phyloP scores from a whole-genome alignment of 2,113 vertebrate genomes.

The Lampris megalopsis region DNA sequence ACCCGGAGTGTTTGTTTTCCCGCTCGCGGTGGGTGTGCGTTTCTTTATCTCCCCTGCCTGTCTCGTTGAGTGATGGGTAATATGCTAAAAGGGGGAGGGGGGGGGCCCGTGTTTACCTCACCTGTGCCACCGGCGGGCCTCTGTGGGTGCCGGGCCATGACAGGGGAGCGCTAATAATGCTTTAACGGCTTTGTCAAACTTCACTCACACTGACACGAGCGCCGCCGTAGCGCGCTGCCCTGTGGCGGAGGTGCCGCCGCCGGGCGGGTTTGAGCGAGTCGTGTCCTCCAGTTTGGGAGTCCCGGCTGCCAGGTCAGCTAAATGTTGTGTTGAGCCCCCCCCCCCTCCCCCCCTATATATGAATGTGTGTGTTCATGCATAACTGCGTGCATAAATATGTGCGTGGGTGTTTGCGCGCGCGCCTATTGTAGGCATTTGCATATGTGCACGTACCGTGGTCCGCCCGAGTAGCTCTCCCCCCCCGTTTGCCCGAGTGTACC shows the following conservation, averaged over 20 bases:
- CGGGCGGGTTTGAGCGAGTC: slow-evolving; percentile 57
- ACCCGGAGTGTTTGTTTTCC: slow-evolving; percentile 59
- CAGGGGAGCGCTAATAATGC: slow-evolving; percentile 64
- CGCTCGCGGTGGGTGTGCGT: slow-evolving; percentile 64
- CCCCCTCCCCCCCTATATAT: background rate
- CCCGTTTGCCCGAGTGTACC: slow-evolving; percentile 33
- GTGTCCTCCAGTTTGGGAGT: slow-evolving; percentile 41
- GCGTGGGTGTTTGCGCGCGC: slow-evolving; percentile 44
- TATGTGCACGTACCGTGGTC: slow-evolving; percentile 11
- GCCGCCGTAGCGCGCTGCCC: slow-evolving; percentile 47
- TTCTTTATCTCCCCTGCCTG: slow-evolving; percentile 72
- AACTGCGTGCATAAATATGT: slow-evolving; percentile 9
- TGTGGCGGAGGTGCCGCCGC: slow-evolving; percentile 45
- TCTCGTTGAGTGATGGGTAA: slow-evolving; percentile 77
- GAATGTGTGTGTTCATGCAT: slow-evolving; percentile 17
- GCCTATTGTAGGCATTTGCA: slow-evolving; percentile 3
- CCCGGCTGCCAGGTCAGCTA: slow-evolving; percentile 29
- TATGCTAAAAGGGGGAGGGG: slow-evolving; percentile 75
- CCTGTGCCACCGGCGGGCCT: slow-evolving; percentile 64
- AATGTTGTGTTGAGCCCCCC: slow-evolving; percentile 16
- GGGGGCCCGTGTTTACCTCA: slow-evolving; percentile 74
- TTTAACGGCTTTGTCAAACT: slow-evolving; percentile 75
- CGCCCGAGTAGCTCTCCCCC: background rate
- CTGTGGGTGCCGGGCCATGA: slow-evolving; percentile 61
- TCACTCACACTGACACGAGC: slow-evolving; percentile 67